Percentiles rank a stretch among this genome's conserved stretches.
Evolutionary conservation across 2,797 vertebrate genomes (phyloP).

Genomic region (Pelochelys cantorii): DNA sequence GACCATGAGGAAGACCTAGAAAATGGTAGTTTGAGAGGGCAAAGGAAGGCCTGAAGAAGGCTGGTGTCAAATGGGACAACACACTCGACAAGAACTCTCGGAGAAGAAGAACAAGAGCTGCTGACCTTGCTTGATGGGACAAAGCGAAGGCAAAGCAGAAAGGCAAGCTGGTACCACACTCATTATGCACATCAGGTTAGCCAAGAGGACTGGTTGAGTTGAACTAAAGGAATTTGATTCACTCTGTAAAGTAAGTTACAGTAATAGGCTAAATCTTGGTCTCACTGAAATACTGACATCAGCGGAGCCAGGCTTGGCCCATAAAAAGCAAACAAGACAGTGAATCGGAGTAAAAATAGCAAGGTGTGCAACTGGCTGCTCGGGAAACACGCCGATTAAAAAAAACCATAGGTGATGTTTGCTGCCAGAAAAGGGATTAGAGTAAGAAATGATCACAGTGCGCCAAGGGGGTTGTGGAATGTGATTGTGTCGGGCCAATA

Average conservation of each 20-base stretch:
- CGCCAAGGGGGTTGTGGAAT: neutral
- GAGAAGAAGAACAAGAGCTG: too few relatives aligned
- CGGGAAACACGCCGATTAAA: neutral
- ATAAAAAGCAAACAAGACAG: neutral
- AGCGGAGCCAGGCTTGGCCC: neutral
- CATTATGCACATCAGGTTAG: neutral
- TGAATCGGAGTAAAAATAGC: neutral
- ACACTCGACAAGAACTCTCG: too few relatives aligned
- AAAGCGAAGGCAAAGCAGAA: too few relatives aligned
- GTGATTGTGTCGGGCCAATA: neutral
- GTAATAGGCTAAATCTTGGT: neutral
- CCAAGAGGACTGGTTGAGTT: neutral
- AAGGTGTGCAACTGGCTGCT: rapidly evolving
- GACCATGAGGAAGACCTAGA: too few relatives aligned
- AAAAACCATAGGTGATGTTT: neutral
- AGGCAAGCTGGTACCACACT: too few relatives aligned
- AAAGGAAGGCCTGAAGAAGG: too few relatives aligned
- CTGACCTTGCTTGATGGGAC: too few relatives aligned
- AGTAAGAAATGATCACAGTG: neutral
- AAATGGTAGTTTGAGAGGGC: too few relatives aligned
- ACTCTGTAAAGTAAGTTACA: neutral
- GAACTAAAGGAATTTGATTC: neutral
- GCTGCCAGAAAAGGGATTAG: neutral
- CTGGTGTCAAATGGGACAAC: too few relatives aligned
- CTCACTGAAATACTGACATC: neutral